A percentile compares a stretch with the other conserved stretches of the same genome.
phyloP scores from a whole-genome alignment of 2,797 vertebrate genomes.

The Clarias laeviceps region DNA sequence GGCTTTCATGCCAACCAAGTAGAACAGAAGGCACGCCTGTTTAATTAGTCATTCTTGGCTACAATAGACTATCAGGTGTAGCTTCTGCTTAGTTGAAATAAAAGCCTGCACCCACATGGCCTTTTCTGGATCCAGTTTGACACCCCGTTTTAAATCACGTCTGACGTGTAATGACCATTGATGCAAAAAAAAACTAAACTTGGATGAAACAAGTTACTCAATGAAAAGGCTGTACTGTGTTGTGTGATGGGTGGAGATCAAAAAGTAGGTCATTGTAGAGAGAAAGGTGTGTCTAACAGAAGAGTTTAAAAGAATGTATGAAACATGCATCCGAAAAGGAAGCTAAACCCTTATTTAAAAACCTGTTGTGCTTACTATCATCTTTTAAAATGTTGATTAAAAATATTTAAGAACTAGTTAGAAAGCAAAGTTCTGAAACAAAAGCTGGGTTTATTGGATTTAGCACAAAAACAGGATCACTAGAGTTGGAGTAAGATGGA shows the following conservation, averaged over 20 bases:
- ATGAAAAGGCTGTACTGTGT: neutral
- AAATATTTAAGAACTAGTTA: neutral
- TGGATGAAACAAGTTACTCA: neutral
- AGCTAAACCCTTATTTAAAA: neutral
- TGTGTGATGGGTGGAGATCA: neutral
- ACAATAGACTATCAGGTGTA: too few relatives aligned
- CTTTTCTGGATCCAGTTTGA: too few relatives aligned
- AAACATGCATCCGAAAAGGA: neutral
- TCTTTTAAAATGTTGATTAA: neutral
- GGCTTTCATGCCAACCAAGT: too few relatives aligned
- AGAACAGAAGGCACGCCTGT: too few relatives aligned
- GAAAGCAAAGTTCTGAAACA: neutral
- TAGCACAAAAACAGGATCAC: neutral
- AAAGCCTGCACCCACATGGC: too few relatives aligned
- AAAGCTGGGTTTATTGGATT: neutral
- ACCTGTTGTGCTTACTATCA: neutral
- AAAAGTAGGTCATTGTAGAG: conserved; percentile 12
- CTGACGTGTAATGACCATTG: neutral
- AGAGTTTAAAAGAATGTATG: neutral
- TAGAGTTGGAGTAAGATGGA: neutral
- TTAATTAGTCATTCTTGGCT: too few relatives aligned
- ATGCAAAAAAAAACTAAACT: neutral
- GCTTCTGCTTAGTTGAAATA: too few relatives aligned
- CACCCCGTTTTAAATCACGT: neutral
- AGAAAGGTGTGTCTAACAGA: conserved; percentile 12